Conservation (phyloP, 1,140 invertebrate genomes). For the Rhagoletis zephyria region DNA sequence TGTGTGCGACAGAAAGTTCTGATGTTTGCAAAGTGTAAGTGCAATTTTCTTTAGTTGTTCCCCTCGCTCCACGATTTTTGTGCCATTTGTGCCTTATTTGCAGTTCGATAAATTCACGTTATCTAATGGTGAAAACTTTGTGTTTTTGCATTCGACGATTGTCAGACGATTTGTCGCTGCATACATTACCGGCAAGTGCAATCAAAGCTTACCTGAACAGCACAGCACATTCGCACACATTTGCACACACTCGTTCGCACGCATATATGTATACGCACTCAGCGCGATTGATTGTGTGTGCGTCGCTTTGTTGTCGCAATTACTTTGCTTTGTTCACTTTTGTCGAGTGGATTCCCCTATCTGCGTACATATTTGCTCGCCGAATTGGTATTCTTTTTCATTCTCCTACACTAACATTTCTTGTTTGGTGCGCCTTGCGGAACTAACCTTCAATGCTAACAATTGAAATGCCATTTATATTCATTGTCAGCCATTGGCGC, state of each 20-base stretch:
- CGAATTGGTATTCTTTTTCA: constrained; percentile 23
- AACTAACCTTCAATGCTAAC: constrained; percentile 38
- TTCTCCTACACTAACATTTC: neutral
- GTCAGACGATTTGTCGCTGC: constrained; percentile 48
- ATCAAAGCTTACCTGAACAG: neutral
- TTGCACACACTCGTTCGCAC: neutral
- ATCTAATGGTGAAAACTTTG: constrained; percentile 43
- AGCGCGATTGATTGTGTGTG: neutral
- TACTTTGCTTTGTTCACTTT: neutral
- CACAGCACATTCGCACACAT: neutral
- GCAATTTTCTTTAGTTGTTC: constrained; percentile 4
- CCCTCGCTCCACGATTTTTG: neutral
- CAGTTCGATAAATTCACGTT: constrained; percentile 34
- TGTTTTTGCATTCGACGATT: constrained; percentile 39
- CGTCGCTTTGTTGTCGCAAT: neutral
- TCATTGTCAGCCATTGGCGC: constrained; percentile 38
- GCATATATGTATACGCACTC: neutral
- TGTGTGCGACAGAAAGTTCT: neutral
- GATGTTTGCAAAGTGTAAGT: neutral
- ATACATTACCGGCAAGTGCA: constrained; percentile 31
- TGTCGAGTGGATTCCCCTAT: neutral
- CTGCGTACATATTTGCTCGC: neutral
- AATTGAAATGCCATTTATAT: constrained; percentile 46
- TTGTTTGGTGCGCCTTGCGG: neutral
- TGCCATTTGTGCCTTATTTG: neutral